Evolutionary conservation across 2,113 vertebrate species (phyloP).

Genomic region (Hemicordylus capensis): DNA sequence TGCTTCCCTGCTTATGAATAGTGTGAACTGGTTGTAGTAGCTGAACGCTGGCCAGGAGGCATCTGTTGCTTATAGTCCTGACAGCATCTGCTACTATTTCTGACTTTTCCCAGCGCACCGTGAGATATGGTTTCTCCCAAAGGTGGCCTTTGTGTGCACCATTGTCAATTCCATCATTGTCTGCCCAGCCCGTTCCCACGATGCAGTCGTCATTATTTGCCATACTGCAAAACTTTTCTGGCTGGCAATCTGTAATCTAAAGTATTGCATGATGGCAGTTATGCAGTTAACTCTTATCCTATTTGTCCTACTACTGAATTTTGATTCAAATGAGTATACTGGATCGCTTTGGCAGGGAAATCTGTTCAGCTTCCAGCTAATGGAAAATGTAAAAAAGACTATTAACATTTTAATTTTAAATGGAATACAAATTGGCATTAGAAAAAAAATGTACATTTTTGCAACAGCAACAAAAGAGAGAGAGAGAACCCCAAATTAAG

Average conservation of each 20-base stretch:
- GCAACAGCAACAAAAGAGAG: conserved; percentile 40
- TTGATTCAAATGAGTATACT: conserved; percentile 39
- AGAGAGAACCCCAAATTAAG: not conserved
- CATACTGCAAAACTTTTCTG: conserved; percentile 66
- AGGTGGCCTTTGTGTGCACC: conserved; percentile 88
- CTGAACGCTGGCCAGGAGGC: conserved; percentile 89
- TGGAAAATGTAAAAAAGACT: conserved; percentile 15
- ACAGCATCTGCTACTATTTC: conserved; percentile 95
- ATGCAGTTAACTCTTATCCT: conserved; percentile 65
- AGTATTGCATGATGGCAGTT: conserved; percentile 60
- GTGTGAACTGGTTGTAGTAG: conserved; percentile 80
- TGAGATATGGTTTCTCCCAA: conserved; percentile 90
- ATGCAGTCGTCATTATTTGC: conserved; percentile 78
- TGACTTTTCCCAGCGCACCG: conserved; percentile 87
- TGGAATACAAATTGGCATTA: conserved; percentile 11
- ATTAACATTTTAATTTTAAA: conserved; percentile 1
- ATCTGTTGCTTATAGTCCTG: conserved; percentile 87
- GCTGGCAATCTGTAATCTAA: conserved; percentile 71
- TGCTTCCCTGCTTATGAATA: conserved; percentile 68
- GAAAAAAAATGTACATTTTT: conserved; percentile 8
- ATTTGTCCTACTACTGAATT: conserved; percentile 39
- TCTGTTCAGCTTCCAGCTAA: not conserved
- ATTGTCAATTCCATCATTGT: conserved; percentile 90
- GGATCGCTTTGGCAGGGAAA: conserved; percentile 47
- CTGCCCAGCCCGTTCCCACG: conserved; percentile 81